Evolutionary conservation across 2,888 invertebrate species (phyloP), one percentile per base, ranked within the genome.

Genomic region (Athalia rosae): DNA sequence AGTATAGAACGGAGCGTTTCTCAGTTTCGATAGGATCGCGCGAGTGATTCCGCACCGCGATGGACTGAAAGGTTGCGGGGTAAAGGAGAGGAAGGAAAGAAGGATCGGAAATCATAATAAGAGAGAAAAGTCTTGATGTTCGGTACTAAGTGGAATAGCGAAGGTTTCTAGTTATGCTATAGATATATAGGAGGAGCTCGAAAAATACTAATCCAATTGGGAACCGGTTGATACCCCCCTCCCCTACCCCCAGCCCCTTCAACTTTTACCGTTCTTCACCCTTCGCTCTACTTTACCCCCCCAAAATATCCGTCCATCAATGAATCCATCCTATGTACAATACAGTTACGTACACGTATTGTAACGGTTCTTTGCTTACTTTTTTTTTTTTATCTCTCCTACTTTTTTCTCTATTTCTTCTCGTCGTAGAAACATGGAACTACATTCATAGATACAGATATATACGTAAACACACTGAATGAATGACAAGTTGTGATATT

Each of bases 401-500:
- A n/a, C n/a, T 28, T 28, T 28, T 28, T 1, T 28, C 28, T 28
- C n/a, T n/a, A n/a, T 28, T 28, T 2, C 28, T 28, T 28, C 28
- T 28, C 28, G 28, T 28, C 2, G 28, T 2, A 28, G 28, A 28
- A 13, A 41, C 43, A 5, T 50, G 15, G 45, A 71, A 43, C 50
- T 48, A 71, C 50, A 11, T 15, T 56, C 58, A 71, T 43, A 71
- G 50, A 58, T 48, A 69, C 11, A 64, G 3, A 64, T 41, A 28
- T 28, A 50, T 43, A 53, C 45, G 13, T 69, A 43, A 45, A n/a
- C 56, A 13, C 13, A 45, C 45, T 71, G 9, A 58, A n/a, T 56
- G 5, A 9, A 28, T 28, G 28, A 2, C 28, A 28, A 28, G 28
- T 28, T 79, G 82, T 82, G 84, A 83, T 84, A 87, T 87, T 82